phyloP scores from a whole-genome alignment of 2,113 vertebrate species.

The Epinephelus moara region DNA sequence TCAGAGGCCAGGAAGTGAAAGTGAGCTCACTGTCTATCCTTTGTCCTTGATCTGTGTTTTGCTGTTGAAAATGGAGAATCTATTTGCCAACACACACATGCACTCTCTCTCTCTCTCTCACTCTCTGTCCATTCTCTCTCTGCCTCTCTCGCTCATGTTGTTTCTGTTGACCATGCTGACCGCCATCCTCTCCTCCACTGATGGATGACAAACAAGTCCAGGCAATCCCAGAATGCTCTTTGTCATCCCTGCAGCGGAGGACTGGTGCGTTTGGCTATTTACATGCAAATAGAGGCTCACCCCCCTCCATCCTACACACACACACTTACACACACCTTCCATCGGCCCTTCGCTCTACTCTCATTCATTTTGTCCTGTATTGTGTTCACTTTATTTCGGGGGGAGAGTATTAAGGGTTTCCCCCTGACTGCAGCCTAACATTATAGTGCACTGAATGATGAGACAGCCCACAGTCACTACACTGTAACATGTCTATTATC shows the following conservation, averaged over 20 bases:
- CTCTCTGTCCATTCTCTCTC: background rate
- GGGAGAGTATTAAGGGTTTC: background rate
- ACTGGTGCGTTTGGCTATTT: constrained; percentile 68
- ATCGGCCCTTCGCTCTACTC: constrained; percentile 1
- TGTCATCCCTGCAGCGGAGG: constrained; percentile 54
- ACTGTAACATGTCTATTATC: background rate
- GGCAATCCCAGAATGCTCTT: constrained; percentile 70
- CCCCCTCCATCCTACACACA: constrained; percentile 6
- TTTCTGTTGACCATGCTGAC: constrained; percentile 18
- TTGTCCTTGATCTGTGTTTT: constrained; percentile 51
- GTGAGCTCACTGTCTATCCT: constrained; percentile 16
- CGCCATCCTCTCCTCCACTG: constrained; percentile 9
- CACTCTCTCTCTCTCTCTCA: background rate
- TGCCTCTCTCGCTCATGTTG: constrained; percentile 11
- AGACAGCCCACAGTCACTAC: background rate
- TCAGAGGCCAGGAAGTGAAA: constrained; percentile 14
- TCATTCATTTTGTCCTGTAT: constrained; percentile 48
- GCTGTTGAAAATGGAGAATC: constrained; percentile 20
- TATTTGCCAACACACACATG: constrained; percentile 11
- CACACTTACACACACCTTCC: constrained; percentile 13
- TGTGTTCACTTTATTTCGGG: constrained; percentile 55
- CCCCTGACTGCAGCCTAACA: constrained; percentile 16
- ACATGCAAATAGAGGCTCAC: constrained; percentile 69
- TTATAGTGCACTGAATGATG: constrained; percentile 6
- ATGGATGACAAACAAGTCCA: constrained; percentile 62